phyloP scores from a whole-genome alignment of 2,888 invertebrate genomes.

The Dexiosoma caninum region DNA sequence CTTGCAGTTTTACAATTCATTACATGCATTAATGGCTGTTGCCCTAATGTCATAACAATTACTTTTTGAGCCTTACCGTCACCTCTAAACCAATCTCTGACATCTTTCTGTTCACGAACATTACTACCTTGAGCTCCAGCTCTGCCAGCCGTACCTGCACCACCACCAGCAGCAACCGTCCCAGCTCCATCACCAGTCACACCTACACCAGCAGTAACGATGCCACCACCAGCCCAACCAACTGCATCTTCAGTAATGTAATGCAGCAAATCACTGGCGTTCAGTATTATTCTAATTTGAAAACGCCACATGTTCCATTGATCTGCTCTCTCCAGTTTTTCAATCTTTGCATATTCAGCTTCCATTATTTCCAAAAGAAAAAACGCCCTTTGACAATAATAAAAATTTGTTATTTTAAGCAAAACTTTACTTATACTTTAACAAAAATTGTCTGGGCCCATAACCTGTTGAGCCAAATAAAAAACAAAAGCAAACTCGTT shows the following conservation, averaged over 20 bases:
- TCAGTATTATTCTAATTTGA: slow-evolving; percentile 45
- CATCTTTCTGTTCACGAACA: too few species aligned
- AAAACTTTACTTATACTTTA: background rate
- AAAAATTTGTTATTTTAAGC: background rate
- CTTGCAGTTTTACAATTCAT: slow-evolving; percentile 45
- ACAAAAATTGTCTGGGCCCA: slow-evolving; percentile 44
- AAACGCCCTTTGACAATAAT: slow-evolving; percentile 2
- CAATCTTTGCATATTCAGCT: too few species aligned
- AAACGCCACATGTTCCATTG: too few species aligned
- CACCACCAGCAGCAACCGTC: background rate
- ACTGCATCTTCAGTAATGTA: too few species aligned
- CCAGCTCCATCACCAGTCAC: background rate
- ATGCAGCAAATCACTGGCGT: too few species aligned
- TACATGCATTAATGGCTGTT: slow-evolving; percentile 38
- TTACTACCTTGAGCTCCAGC: too few species aligned
- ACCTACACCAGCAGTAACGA: background rate
- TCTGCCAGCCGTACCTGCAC: too few species aligned
- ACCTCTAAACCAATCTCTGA: too few species aligned
- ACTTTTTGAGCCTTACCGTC: too few species aligned
- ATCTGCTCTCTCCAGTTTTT: too few species aligned
- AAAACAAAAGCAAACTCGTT: too few species aligned
- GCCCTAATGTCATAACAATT: slow-evolving; percentile 45
- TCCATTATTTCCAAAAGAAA: slow-evolving; percentile 27
- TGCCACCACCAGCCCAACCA: slow-evolving; percentile 4
- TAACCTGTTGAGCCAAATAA: slow-evolving; percentile 26